Base-by-base conservation (phyloP, 2,888 invertebrate genomes). In the Andrena trimmerana region DNA sequence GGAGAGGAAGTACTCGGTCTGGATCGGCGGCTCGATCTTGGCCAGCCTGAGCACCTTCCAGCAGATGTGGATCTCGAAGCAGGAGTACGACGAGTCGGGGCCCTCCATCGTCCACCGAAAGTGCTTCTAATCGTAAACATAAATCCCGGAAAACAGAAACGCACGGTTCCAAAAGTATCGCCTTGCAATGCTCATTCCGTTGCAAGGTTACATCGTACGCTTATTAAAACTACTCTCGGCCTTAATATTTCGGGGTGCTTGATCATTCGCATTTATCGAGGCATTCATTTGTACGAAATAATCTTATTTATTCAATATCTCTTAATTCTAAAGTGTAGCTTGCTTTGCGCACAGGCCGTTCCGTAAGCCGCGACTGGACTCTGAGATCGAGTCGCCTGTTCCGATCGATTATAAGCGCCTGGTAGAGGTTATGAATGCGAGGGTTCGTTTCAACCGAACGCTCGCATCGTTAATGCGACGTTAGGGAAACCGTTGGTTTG, bases 51-150 rank as follows among this genome's bases (percentile, higher is more conserved):
- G 94, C 69, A 95, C 95, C 74, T 95, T 95, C 93, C 94, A 95
- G 81, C 94, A 94, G 88, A 95, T 95, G 95, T 95, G 95, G 95
- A 95, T 95, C 86, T 94, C 94, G 69, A 95, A 95, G 84, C 94
- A 95, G 81, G 95, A 95, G 74, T 95, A 95, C 90, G 95, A 95
- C 81, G 95, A 95, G 83, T 94, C 94, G 54, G 95, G 95, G 33
- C 94, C 95, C 1, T 93, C 94, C 50, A 95, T 95, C 76, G 95
- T 95, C 52, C 95, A 95, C 92, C 91, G 94, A 85, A 95, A 95
- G 88, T 95, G 95, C 90, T 95, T 95, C 91, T 95, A 94, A 74
- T 60, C 54, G n/a, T 24, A 16, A 42, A 42, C 42, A 16, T 0
- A 13, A 42, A 13, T 42, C 42, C 42, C 13, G 42, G 42, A 42